Percentiles rank a stretch among this genome's conserved stretches.
These are phyloP conservation scores for Chrysina gloriosa DNA, from an alignment of 2,888 invertebrate genomes.

Conservation along the genomic window DNA sequence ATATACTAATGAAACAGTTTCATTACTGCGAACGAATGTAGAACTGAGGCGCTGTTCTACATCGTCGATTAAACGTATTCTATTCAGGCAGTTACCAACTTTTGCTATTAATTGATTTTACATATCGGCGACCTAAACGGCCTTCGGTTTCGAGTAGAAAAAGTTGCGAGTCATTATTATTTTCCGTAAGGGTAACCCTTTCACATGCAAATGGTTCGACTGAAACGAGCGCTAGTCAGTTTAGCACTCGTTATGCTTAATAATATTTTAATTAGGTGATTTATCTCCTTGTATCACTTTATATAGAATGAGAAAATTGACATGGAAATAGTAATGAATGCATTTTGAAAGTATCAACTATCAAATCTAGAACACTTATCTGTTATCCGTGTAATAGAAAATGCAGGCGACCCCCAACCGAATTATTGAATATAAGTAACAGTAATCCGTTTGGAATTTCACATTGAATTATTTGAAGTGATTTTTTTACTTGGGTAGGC, in stretches of 20 bases:
- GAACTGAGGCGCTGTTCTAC: not conserved
- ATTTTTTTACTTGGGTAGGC: too few species aligned
- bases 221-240: not conserved
- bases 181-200: slow-evolving; percentile 32
- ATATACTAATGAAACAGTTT: not conserved
- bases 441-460: too few species aligned
- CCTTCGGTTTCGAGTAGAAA: slow-evolving; percentile 7
- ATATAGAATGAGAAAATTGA: not conserved
- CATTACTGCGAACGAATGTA: not conserved
- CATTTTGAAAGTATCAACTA: not conserved
- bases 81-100: not conserved
- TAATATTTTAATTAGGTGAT: slow-evolving; percentile 1
- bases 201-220: slow-evolving; percentile 20
- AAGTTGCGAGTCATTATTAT: slow-evolving; percentile 16
- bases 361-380: not conserved
- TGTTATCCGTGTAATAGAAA: too few species aligned
- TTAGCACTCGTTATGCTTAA: not conserved
- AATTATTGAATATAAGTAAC: too few species aligned
- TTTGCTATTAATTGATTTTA: slow-evolving; percentile 3
- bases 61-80: not conserved
- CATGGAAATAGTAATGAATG: not conserved
- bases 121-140: not conserved
- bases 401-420: too few species aligned
- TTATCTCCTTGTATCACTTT: not conserved
- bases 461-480: too few species aligned